Conservation (phyloP, 2,113 vertebrate genomes). For the Thunnus thynnus region DNA sequence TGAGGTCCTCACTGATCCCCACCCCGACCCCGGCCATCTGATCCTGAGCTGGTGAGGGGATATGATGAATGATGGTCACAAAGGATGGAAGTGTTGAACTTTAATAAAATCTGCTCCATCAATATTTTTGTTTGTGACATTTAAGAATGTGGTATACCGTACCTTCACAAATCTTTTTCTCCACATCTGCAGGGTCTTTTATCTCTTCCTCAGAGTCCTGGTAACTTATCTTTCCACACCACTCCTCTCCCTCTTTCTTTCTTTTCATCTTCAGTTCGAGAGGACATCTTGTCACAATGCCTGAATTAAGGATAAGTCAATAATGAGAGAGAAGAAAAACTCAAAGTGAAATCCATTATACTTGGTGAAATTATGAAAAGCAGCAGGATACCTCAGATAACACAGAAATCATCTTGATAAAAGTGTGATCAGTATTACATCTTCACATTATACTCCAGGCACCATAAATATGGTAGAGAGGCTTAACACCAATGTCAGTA, state of each 20-base stretch:
- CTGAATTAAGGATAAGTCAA: constrained; percentile 47
- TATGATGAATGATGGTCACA: neutral
- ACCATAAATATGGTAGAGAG: too few relatives aligned
- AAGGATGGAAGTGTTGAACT: neutral
- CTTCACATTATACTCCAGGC: too few relatives aligned
- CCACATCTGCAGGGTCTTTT: constrained; percentile 75
- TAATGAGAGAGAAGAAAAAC: neutral
- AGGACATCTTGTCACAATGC: constrained; percentile 85
- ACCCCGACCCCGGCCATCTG: constrained; percentile 81
- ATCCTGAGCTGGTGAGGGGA: constrained; percentile 85
- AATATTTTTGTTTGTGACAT: neutral
- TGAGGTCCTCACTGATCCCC: constrained; percentile 88
- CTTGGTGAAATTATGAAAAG: too few relatives aligned
- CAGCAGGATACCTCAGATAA: too few relatives aligned
- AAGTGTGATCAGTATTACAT: too few relatives aligned
- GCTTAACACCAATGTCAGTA: too few relatives aligned
- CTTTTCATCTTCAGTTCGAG: constrained; percentile 86
- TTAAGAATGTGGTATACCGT: neutral
- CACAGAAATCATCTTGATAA: too few relatives aligned
- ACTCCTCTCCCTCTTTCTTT: constrained; percentile 68
- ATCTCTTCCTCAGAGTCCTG: constrained; percentile 57
- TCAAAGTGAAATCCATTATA: too few relatives aligned
- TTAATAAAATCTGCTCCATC: neutral
- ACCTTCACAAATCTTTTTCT: constrained; percentile 80
- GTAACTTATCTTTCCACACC: constrained; percentile 82